phyloP scores from a whole-genome alignment of 2,113 vertebrate species.

The Cryptoleucopteryx plumbea region DNA sequence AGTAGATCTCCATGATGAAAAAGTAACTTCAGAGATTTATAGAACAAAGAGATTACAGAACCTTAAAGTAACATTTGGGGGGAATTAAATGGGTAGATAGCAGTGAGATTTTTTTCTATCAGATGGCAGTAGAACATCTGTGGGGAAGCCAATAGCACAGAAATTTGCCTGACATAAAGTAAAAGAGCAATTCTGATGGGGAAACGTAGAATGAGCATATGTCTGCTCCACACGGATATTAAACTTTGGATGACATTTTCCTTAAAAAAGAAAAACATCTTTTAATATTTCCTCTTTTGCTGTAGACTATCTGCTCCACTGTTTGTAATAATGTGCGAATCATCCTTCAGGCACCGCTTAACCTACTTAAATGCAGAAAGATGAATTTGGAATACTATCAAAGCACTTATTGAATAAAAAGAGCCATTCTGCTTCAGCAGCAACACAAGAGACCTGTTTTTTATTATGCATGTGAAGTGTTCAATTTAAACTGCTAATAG shows the following conservation, averaged over 20 bases:
- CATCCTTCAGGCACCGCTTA: neutral
- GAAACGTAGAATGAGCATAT: neutral
- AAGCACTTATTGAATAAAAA: conserved; percentile 8
- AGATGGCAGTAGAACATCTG: neutral
- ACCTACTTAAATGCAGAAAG: conserved; percentile 9
- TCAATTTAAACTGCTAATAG: conserved; percentile 45
- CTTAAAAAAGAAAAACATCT: neutral
- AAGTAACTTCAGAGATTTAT: neutral
- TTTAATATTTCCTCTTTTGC: conserved; percentile 12
- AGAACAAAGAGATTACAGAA: neutral
- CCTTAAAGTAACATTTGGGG: neutral
- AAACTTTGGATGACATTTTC: conserved; percentile 5
- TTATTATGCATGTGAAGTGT: conserved; percentile 15
- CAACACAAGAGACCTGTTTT: neutral
- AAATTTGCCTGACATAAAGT: neutral
- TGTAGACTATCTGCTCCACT: neutral
- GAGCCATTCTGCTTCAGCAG: neutral
- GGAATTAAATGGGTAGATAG: neutral
- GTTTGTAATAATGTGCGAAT: neutral
- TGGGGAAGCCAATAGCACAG: neutral
- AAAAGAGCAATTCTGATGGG: neutral
- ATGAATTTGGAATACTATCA: conserved; percentile 28
- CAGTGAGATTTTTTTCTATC: neutral
- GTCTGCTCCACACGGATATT: neutral
- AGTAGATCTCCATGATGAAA: neutral